Evolutionary conservation across 1,140 invertebrate species (phyloP), one percentile per base, ranked within the genome.

Genomic region (Orius laevigatus): DNA sequence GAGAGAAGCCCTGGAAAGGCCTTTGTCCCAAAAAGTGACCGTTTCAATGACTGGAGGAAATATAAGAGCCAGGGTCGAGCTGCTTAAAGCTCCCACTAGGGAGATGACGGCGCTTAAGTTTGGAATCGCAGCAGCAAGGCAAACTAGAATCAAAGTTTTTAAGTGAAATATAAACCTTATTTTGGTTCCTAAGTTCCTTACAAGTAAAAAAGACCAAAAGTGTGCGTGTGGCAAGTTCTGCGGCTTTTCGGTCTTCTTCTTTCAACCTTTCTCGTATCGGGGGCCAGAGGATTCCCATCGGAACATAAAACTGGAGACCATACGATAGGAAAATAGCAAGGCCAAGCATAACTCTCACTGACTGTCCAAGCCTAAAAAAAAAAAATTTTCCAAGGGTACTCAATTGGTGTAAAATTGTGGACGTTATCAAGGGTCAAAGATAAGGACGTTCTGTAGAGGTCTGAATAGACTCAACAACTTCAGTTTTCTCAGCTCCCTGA

Each of bases 1-100:
- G 3, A 83, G 59, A 40, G 70, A 68, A 71, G 74, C 76, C 46
- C 70, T 56, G 63, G 68, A 9, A 76, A 77, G 38, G 14, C 74
- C 70, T 39, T 74, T 67, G 4, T 77, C 70, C 72, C 76, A 83
- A 56, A 78, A 79, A 2, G 79, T 82, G 18, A 91, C 70, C n/a
- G 91, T 78, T 62, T 95, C 86, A 49, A 95, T 82, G 11, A 91
- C 64, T 0, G 90, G 86, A 42, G 91, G 91, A 55, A 93, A 87
- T 54, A 95, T 88, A 1, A 94, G 68, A 0, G 90, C 88, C 46
- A 94, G 68, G 0, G 85, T 78, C 9, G 84, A 88, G 59, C 86
- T 89, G 60, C 83, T 85, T 35, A 93, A 75, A 9, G 91, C 86
- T 5, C 91, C 91, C 18, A 94, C 86, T 25, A 93, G 67, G 0